Conservation (phyloP, 2,888 invertebrate species). For the Agriopis leucophaearia region DNA sequence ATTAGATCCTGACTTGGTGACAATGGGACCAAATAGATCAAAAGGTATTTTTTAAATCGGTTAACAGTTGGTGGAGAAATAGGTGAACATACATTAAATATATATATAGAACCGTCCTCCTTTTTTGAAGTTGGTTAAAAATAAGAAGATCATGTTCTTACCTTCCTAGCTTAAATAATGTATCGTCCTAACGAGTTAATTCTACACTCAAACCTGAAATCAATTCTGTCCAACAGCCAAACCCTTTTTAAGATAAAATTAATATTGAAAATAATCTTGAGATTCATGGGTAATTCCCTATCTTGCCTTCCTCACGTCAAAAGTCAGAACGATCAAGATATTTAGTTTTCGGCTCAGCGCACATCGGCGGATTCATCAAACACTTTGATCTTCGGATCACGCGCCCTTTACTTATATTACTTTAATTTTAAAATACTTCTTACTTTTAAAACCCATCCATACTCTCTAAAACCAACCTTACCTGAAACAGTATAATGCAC, state of each 20-base stretch:
- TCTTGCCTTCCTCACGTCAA: constrained; percentile 32
- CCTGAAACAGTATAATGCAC: constrained; percentile 11
- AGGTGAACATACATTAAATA: too few relatives aligned
- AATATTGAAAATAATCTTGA: constrained; percentile 25
- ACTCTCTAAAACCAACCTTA: constrained; percentile 42
- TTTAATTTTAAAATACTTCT: constrained; percentile 61
- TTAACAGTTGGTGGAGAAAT: too few relatives aligned
- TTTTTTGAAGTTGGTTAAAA: too few relatives aligned
- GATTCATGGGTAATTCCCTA: constrained; percentile 24
- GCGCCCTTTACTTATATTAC: constrained; percentile 83
- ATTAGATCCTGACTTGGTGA: too few relatives aligned
- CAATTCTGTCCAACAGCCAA: constrained; percentile 17
- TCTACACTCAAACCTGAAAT: constrained; percentile 20
- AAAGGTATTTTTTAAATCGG: too few relatives aligned
- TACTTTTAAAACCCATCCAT: constrained; percentile 57
- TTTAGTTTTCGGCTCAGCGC: constrained; percentile 55
- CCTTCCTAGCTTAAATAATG: too few relatives aligned
- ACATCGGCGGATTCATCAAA: constrained; percentile 74
- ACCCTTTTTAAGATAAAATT: constrained; percentile 30
- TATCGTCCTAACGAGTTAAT: background rate
- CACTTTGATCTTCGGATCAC: constrained; percentile 81
- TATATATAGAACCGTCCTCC: too few relatives aligned
- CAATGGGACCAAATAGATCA: too few relatives aligned
- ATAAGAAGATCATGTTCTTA: background rate
- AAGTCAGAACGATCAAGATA: constrained; percentile 69